Percentiles rank a stretch among this genome's conserved stretches.
Evolutionary conservation across 2,113 vertebrate species (phyloP).

Genomic region (Sphyrna mokarran): DNA sequence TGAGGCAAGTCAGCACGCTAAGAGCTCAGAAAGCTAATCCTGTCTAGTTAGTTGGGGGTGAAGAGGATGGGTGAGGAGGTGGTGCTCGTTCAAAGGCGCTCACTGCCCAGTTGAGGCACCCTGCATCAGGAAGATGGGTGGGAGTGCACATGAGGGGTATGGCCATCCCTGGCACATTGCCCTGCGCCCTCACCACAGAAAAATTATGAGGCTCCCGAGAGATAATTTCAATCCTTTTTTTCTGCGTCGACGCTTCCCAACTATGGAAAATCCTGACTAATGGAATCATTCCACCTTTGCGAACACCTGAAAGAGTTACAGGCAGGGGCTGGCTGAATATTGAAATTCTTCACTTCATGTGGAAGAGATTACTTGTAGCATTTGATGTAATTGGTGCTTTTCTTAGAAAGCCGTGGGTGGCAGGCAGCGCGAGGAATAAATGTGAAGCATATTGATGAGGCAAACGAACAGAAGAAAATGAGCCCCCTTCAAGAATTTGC

Average conservation of each 20-base stretch:
- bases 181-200: background rate
- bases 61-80: too few relatives aligned
- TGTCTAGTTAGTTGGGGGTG: too few relatives aligned
- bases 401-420: slow-evolving; percentile 33
- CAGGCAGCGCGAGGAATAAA: background rate
- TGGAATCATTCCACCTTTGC: background rate
- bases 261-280: background rate
- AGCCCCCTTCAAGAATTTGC: slow-evolving; percentile 34
- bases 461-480: slow-evolving; percentile 10
- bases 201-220: background rate
- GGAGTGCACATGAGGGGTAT: background rate
- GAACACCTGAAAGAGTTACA: slow-evolving; percentile 2
- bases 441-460: slow-evolving; percentile 32
- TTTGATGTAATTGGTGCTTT: slow-evolving; percentile 31
- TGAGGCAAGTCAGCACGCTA: too few relatives aligned
- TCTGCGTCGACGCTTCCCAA: background rate
- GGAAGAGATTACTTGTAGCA: slow-evolving; percentile 25
- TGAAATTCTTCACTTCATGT: slow-evolving; percentile 18
- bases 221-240: background rate
- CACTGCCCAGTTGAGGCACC: too few relatives aligned
- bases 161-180: background rate
- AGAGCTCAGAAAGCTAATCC: too few relatives aligned
- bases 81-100: background rate
- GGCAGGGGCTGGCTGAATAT: background rate
- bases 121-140: too few relatives aligned